Evolutionary conservation across 1,140 invertebrate genomes (phyloP).

Genomic region (Euwallacea fornicatus): DNA sequence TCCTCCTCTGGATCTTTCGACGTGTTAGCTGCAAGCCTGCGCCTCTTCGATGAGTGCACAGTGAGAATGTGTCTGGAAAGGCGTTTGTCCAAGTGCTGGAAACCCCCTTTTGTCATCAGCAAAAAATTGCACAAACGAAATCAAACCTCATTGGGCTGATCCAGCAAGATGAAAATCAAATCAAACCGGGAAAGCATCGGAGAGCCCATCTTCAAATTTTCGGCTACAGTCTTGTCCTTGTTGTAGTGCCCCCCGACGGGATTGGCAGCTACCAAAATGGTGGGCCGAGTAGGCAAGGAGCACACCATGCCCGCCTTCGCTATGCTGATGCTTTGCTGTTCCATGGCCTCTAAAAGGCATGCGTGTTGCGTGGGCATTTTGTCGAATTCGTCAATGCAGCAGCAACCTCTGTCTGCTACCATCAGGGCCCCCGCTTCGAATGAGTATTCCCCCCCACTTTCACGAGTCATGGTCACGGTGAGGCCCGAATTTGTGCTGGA

Average conservation of each 20-base stretch:
- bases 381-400: conserved; percentile 96
- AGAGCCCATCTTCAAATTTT: conserved; percentile 86
- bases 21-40: conserved; percentile 35
- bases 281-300: conserved; percentile 77
- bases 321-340: conserved; percentile 88
- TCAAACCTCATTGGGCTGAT: conserved; percentile 75
- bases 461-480: conserved; percentile 80
- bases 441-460: conserved; percentile 76
- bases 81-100: conserved; percentile 66
- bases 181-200: conserved; percentile 91
- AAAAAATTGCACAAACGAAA: not conserved
- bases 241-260: conserved; percentile 88
- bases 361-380: conserved; percentile 71
- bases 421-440: conserved; percentile 85
- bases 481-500: conserved; percentile 83
- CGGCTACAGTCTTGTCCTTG: conserved; percentile 80
- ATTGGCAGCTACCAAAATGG: conserved; percentile 91
- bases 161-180: conserved; percentile 87
- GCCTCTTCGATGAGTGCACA: conserved; percentile 62
- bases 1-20: not conserved
- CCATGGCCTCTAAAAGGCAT: conserved; percentile 88
- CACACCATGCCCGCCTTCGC: conserved; percentile 85
- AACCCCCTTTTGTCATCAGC: not conserved
- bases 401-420: conserved; percentile 82
- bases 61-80: conserved; percentile 82